phyloP scores from a whole-genome alignment of 2,113 vertebrate genomes.

The Cynopterus brachyotis region DNA sequence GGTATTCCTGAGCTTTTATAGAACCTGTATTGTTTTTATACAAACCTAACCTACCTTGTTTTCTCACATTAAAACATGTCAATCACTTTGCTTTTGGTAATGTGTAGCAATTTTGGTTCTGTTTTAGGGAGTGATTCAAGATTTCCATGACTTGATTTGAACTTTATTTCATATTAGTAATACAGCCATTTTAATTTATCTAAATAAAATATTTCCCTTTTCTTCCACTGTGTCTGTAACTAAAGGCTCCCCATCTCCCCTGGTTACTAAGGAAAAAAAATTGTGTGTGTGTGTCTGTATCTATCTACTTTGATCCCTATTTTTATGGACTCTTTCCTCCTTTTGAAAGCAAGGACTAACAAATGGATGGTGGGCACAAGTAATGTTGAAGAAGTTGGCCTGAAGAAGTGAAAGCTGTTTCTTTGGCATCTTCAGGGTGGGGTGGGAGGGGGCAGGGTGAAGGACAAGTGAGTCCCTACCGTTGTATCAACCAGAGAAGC shows the following conservation, averaged over 20 bases:
- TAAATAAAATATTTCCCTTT: constrained; percentile 78
- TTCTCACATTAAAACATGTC: constrained; percentile 72
- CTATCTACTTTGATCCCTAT: not conserved
- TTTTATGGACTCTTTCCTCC: not conserved
- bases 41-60: constrained; percentile 67
- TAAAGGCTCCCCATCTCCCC: not conserved
- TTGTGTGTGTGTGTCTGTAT: not conserved
- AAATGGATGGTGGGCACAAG: constrained; percentile 5
- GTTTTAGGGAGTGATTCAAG: constrained; percentile 48
- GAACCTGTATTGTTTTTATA: constrained; percentile 64
- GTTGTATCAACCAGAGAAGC: not conserved
- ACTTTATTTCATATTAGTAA: constrained; percentile 40
- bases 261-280: not conserved
- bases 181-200: constrained; percentile 61
- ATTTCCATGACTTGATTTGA: constrained; percentile 18
- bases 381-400: not conserved
- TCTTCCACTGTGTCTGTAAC: constrained; percentile 52
- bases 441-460: not conserved
- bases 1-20: constrained; percentile 61
- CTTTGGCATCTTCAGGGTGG: not conserved
- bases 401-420: not conserved
- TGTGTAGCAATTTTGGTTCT: constrained; percentile 33
- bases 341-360: constrained; percentile 10
- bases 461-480: not conserved
- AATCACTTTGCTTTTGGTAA: constrained; percentile 65